Conservation (phyloP, 2,113 vertebrate species). For the Labrus mixtus region DNA sequence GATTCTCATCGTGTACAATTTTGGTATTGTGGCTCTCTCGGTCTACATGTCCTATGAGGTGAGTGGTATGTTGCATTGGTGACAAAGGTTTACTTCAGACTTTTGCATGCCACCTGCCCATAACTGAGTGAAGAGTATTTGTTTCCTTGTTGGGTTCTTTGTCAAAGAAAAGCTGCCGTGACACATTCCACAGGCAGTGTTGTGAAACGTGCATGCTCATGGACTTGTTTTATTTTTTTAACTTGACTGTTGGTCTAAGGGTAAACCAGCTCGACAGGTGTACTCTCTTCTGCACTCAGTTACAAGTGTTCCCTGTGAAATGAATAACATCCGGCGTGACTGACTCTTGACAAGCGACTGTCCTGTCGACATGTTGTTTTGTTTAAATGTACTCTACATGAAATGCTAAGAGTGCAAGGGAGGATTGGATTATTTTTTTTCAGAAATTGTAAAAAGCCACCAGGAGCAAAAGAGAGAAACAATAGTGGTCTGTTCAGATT, state of each 20-base stretch:
- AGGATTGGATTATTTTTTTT: too few relatives aligned
- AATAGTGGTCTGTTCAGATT: too few relatives aligned
- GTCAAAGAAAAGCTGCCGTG: not conserved
- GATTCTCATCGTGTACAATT: slow-evolving; percentile 91
- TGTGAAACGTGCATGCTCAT: not conserved
- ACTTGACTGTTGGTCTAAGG: not conserved
- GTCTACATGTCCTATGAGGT: slow-evolving; percentile 96
- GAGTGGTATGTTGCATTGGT: slow-evolving; percentile 57
- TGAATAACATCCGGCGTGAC: not conserved
- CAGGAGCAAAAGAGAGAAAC: too few relatives aligned
- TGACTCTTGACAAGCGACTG: too few relatives aligned
- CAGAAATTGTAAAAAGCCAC: too few relatives aligned
- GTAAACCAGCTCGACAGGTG: slow-evolving; percentile 26
- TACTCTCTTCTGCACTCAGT: not conserved
- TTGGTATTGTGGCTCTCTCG: slow-evolving; percentile 90
- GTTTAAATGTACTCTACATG: too few relatives aligned
- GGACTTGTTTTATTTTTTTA: too few relatives aligned
- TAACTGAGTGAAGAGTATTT: not conserved
- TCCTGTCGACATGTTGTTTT: not conserved
- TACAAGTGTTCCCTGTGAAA: not conserved
- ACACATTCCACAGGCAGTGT: not conserved
- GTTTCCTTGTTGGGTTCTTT: not conserved
- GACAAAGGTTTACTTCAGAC: too few relatives aligned
- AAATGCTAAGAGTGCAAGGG: too few relatives aligned
- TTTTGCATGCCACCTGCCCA: not conserved